phyloP scores from a whole-genome alignment of 37 sponge, comb jelly and placozoan genomes.

The Dysidea cf. avara region DNA sequence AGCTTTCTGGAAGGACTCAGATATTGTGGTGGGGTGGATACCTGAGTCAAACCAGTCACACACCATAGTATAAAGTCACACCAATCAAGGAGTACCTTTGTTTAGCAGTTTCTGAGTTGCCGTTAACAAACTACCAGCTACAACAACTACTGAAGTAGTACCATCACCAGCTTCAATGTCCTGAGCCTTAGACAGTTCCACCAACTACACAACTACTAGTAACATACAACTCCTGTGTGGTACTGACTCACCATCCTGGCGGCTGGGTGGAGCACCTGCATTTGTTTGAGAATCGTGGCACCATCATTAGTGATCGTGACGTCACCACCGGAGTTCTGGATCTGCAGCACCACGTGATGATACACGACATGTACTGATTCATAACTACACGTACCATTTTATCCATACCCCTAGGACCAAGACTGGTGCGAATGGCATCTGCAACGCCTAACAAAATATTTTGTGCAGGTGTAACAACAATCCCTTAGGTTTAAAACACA shows the following conservation, averaged over 20 bases:
- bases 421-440: conserved; percentile 97
- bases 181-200: conserved; percentile 98
- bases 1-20: conserved; percentile 94
- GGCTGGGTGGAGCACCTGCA: conserved; percentile 97
- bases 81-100: conserved; percentile 55
- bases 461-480: background rate
- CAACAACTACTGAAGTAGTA: conserved; percentile 94
- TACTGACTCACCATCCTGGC: conserved; percentile 85
- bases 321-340: conserved; percentile 85
- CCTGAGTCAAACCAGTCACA: conserved; percentile 38
- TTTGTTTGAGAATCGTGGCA: conserved; percentile 98
- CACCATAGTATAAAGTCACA: background rate
- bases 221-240: background rate
- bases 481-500: background rate
- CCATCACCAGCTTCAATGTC: conserved; percentile 99
- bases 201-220: conserved; percentile 59
- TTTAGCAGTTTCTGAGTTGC: conserved; percentile 84
- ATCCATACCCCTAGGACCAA: conserved; percentile 99
- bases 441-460: conserved; percentile 79
- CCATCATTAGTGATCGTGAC: conserved; percentile 99
- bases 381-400: conserved; percentile 77
- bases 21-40: conserved; percentile 97
- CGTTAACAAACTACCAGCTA: conserved; percentile 91
- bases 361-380: conserved; percentile 3
- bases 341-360: conserved; percentile 35